These are phyloP conservation scores for Tetheella fluctuosa DNA, from an alignment of 2,888 invertebrate genomes.

Conservation along the genomic window DNA sequence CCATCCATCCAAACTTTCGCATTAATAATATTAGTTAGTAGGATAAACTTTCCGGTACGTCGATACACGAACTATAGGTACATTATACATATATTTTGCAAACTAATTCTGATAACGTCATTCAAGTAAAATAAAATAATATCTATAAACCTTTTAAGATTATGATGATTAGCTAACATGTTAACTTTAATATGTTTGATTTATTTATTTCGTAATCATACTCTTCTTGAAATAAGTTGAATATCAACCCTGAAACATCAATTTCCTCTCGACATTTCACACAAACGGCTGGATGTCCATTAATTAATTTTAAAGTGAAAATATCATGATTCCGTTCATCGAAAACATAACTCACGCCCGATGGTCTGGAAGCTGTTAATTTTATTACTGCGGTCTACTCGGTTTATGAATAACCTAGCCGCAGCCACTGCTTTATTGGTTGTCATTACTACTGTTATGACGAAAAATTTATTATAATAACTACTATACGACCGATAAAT, in stretches of 20 bases:
- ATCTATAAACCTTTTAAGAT: too few relatives aligned
- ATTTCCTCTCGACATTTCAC: slow-evolving; percentile 17
- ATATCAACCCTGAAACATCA: slow-evolving; percentile 17
- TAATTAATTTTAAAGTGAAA: slow-evolving; percentile 29
- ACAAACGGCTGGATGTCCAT: not conserved
- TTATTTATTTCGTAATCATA: too few relatives aligned
- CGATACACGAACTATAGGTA: too few relatives aligned
- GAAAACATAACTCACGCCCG: slow-evolving; percentile 20
- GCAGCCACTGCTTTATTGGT: slow-evolving; percentile 50
- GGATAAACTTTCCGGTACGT: too few relatives aligned
- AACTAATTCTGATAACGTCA: too few relatives aligned
- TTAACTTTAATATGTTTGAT: too few relatives aligned
- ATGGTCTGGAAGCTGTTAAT: slow-evolving; percentile 52
- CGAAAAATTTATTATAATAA: slow-evolving; percentile 35
- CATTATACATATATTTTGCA: too few relatives aligned
- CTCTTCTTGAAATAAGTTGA: too few relatives aligned
- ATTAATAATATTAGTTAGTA: too few relatives aligned
- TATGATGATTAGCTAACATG: too few relatives aligned
- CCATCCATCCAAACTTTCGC: too few relatives aligned
- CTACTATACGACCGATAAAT: slow-evolving; percentile 40
- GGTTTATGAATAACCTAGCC: slow-evolving; percentile 48
- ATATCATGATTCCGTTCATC: slow-evolving; percentile 18
- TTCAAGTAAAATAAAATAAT: too few relatives aligned
- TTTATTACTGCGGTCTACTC: slow-evolving; percentile 54
- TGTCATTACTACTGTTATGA: slow-evolving; percentile 52